These are phyloP conservation scores for Microchirus variegatus DNA, from an alignment of 2,797 vertebrate species.

Conservation along the genomic window DNA sequence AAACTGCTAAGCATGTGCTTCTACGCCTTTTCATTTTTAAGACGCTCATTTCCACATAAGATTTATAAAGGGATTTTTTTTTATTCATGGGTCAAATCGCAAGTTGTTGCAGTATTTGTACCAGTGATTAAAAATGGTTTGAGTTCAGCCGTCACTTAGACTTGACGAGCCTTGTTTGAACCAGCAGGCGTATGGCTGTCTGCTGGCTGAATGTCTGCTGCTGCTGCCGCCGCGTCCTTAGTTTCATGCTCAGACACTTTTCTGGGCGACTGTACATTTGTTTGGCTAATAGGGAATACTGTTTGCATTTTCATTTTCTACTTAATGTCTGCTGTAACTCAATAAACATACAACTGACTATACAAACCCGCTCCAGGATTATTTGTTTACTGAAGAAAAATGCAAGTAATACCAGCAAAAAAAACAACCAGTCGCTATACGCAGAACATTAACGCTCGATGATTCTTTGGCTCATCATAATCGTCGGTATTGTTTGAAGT, in stretches of 20 bases:
- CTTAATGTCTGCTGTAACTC: conserved; percentile 88
- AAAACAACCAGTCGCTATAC: no score
- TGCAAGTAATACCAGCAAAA: no score
- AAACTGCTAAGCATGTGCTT: conserved; percentile 47
- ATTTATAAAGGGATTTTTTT: conserved; percentile 41
- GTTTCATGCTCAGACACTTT: conserved; percentile 73
- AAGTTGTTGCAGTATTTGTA: conserved; percentile 35
- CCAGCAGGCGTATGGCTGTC: conserved; percentile 53
- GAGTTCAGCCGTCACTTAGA: conserved; percentile 23
- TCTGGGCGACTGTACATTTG: conserved; percentile 75
- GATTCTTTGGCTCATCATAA: no score
- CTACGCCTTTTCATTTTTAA: conserved; percentile 26
- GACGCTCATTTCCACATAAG: conserved; percentile 3
- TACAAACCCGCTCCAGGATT: neutral
- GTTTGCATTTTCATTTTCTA: conserved; percentile 83
- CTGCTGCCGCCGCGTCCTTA: conserved; percentile 71
- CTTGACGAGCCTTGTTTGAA: conserved; percentile 21
- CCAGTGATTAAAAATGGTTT: conserved; percentile 13
- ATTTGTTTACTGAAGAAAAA: no score
- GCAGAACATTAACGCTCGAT: no score
- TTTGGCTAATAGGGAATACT: conserved; percentile 62
- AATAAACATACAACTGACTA: conserved; percentile 82
- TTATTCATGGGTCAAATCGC: conserved; percentile 21
- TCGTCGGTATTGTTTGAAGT: no score
- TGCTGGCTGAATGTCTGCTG: conserved; percentile 65